phyloP scores from a whole-genome alignment of 2,888 invertebrate genomes.

The Drosophila stalkeri region DNA sequence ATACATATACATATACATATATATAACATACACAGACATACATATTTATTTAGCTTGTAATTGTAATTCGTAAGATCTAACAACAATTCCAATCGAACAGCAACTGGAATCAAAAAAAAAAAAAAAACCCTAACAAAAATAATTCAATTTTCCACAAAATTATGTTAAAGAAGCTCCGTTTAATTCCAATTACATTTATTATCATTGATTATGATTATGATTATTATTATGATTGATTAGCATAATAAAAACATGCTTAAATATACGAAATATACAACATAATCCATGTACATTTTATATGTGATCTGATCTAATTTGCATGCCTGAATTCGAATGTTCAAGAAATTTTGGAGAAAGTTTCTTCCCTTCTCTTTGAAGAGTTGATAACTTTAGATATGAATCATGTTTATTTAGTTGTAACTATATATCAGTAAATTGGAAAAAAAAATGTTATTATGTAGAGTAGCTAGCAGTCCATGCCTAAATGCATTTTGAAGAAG shows the following conservation, averaged over 20 bases:
- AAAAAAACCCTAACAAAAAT: conserved; percentile 15
- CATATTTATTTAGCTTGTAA: conserved; percentile 64
- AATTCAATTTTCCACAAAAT: conserved; percentile 38
- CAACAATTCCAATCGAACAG: conserved; percentile 44
- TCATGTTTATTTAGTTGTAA: too few species aligned
- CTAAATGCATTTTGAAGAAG: not conserved
- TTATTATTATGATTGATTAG: conserved; percentile 72
- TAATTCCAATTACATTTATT: conserved; percentile 63
- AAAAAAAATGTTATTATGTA: too few species aligned
- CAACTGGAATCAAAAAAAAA: conserved; percentile 2
- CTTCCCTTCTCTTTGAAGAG: too few species aligned
- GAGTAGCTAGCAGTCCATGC: not conserved
- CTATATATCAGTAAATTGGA: too few species aligned
- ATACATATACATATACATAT: conserved; percentile 11
- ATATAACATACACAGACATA: conserved; percentile 17
- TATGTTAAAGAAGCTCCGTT: conserved; percentile 49
- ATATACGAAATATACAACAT: conserved; percentile 81
- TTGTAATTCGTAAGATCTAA: conserved; percentile 58
- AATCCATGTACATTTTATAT: conserved; percentile 6
- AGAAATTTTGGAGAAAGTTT: not conserved
- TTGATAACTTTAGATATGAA: not conserved
- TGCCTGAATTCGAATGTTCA: not conserved
- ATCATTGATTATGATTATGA: conserved; percentile 38
- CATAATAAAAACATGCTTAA: conserved; percentile 77
- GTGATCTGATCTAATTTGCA: not conserved